Evolutionary conservation across 1,140 invertebrate genomes (phyloP).

Genomic region (Listronotus bonariensis): DNA sequence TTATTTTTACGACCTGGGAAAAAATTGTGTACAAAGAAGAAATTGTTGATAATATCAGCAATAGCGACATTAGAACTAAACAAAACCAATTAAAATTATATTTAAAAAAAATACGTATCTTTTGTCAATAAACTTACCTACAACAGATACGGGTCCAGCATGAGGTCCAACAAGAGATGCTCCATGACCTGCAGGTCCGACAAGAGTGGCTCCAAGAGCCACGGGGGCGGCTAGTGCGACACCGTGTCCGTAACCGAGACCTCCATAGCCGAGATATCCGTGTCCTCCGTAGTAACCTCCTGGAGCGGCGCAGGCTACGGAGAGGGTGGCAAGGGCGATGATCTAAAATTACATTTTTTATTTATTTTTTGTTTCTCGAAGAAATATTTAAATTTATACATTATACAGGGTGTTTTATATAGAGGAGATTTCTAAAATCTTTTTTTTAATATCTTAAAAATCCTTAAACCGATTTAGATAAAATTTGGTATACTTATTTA

Average conservation of each 20-base stretch:
- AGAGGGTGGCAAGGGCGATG: constrained; percentile 36
- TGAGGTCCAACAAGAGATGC: constrained; percentile 18
- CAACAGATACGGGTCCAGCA: constrained; percentile 17
- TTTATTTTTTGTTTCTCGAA: too few species aligned
- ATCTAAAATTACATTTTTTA: too few species aligned
- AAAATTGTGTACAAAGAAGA: too few species aligned
- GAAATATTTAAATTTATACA: not conserved
- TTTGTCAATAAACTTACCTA: not conserved
- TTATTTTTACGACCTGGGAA: too few species aligned
- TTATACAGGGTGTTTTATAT: not conserved
- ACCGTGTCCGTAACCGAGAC: constrained; percentile 16
- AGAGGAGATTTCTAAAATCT: not conserved
- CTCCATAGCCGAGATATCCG: constrained; percentile 22
- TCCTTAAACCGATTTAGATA: too few species aligned
- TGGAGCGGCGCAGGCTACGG: constrained; percentile 37
- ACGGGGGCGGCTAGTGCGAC: constrained; percentile 23
- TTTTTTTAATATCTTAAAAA: too few species aligned
- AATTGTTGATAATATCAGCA: too few species aligned
- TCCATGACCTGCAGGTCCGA: constrained; percentile 24
- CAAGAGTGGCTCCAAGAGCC: constrained; percentile 10
- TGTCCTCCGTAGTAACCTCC: constrained; percentile 13
- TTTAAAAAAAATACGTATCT: too few species aligned
- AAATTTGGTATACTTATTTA: too few species aligned
- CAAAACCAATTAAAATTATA: too few species aligned
- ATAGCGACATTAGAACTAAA: too few species aligned